Evolutionary conservation across 92 coral and sea anemone species (phyloP), one percentile per base, ranked within the genome.

Genomic region (Pocillopora grandis): DNA sequence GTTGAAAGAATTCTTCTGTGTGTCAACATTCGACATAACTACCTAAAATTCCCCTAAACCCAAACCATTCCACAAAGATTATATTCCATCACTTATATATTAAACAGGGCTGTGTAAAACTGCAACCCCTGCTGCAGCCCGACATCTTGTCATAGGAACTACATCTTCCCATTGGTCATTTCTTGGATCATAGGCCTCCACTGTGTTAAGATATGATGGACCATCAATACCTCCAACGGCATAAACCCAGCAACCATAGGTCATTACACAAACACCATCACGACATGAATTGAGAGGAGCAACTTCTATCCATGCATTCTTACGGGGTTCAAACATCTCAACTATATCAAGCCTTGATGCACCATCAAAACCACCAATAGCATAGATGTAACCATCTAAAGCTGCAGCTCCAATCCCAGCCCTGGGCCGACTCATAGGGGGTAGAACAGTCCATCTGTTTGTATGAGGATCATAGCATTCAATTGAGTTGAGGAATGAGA

Each of bases 161-260:
- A 92, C 92, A 75, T 94, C 97, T 68, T 91, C 96, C 99, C 99
- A 97, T 13, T 77, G 65, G 72, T 97, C 93, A 58, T 93, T 91
- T 27, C 91, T 92, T 52, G 99, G 99, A 63, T 97, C 98, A 75
- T 95, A 97, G 19, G 98, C 98, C 88, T 97, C 99, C 5, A 95
- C 99, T 56, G 98, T 97, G 85, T 92, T 95, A n/a, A 97, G 88
- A 86, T 97, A 95, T 13, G 99, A 97, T 10, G 99, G 99, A 48
- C 99, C 99, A 80, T 97, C 99, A 78, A 97, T 97, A 65, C 99
- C 99, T 33, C 99, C 99, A 16, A 97, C 95, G 10, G 99, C 99
- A 91, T 94, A 95, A 63, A 97, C 90, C 97, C 94, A 90, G 86
- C 99, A 92, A 18, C 99, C 99, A 76, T 92, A 97, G 13, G 98